Base-by-base conservation (phyloP, 2,888 invertebrate species). In the Rotaria socialis region DNA sequence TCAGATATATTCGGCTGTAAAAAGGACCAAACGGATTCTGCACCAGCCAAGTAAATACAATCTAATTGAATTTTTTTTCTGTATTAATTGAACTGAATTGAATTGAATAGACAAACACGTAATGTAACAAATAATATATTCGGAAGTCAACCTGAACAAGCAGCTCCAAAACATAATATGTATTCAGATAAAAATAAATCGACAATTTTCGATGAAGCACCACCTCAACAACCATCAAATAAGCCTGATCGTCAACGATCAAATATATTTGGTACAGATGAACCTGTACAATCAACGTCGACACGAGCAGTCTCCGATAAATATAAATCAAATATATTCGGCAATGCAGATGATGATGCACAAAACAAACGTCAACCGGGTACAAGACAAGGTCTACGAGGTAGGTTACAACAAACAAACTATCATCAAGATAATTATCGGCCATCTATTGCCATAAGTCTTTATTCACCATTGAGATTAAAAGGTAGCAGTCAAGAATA, bases 391-490 rank as follows among this genome's bases (percentile, higher is more conserved):
- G 80, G 80, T 47, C 16, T 80, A 43, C 43, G 80, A 80, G 80
- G 80, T 80, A 80, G 43, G 80, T 80, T 47, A 7, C 80, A 80
- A 47, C 24, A 47, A 43, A n/a, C 80, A 80, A 47, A 8, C 24
- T 47, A 43, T 19, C 10, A 80, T 41, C 24, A 80, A 24, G 14
- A 80, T 43, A 47, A 19, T n/a, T 80, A 80, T 80, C 80, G 80
- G 10, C 80, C 80, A 47, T 80, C 24, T 80, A 80, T 80, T 80
- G 80, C 80, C 80, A 80, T 80, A 47, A 47, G 80, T 47, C 24
- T 47, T 47, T 80, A 80, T 80, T 80, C 80, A 80, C 80, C 80
- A 80, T 80, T 80, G n/a, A 80, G 80, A 80, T 24, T 47, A 80
- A 80, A 43, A 80, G 80, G 80, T 80, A 80, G 80, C 43, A 80